These are phyloP conservation scores for Temnothorax curvispinosus DNA, from an alignment of 1,140 invertebrate species.

Conservation along the genomic window DNA sequence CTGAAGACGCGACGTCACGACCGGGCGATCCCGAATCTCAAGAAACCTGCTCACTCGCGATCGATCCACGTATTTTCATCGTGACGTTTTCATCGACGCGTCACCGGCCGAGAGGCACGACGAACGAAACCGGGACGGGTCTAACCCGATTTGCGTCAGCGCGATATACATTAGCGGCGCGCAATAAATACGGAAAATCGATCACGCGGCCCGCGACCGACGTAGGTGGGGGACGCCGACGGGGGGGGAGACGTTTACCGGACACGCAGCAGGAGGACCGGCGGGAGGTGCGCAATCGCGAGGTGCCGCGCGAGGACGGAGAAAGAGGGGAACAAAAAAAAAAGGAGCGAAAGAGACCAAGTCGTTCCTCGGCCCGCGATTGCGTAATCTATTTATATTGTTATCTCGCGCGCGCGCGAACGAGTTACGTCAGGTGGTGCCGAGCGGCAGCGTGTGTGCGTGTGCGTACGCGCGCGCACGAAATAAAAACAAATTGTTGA, in stretches of 20 bases:
- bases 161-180: slow-evolving; percentile 51
- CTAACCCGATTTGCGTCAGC: slow-evolving; percentile 60
- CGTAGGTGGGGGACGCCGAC: not conserved
- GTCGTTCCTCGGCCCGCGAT: slow-evolving; percentile 67
- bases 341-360: not conserved
- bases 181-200: slow-evolving; percentile 76
- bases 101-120: too few relatives aligned
- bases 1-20: not conserved
- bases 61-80: not conserved
- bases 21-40: not conserved
- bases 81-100: not conserved
- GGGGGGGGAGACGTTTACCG: not conserved
- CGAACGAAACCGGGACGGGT: not conserved
- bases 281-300: slow-evolving; percentile 30
- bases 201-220: slow-evolving; percentile 63
- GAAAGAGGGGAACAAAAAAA: not conserved
- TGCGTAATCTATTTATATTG: slow-evolving; percentile 83
- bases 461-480: not conserved
- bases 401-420: slow-evolving; percentile 68
- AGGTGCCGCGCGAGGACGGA: not conserved
- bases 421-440: slow-evolving; percentile 68
- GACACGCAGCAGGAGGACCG: not conserved
- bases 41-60: not conserved
- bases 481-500: slow-evolving; percentile 74
- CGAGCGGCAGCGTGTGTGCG: slow-evolving; percentile 48